Evolutionary conservation across 2,888 invertebrate genomes (phyloP).

Genomic region (Phania funesta): DNA sequence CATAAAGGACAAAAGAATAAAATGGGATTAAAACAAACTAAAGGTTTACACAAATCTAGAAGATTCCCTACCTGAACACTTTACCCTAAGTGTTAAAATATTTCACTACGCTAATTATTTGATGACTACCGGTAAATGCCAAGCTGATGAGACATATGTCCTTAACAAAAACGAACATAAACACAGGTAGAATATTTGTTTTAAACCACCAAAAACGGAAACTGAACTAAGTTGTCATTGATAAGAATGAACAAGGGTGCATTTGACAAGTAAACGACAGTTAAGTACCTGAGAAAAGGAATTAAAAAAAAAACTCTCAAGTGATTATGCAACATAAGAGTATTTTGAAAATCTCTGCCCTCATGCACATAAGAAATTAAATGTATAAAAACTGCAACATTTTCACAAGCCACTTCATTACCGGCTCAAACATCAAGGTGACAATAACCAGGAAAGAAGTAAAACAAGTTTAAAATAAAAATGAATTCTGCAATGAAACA

Average conservation of each 20-base stretch:
- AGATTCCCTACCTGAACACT: neutral
- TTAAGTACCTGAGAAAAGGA: neutral
- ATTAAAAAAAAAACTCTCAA: neutral
- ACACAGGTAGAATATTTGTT: slow-evolving; percentile 27
- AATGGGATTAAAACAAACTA: slow-evolving; percentile 19
- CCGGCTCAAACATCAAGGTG: slow-evolving; percentile 30
- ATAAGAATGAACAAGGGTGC: neutral
- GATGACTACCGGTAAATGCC: slow-evolving; percentile 48
- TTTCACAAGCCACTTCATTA: slow-evolving; percentile 3
- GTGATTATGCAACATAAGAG: slow-evolving; percentile 31
- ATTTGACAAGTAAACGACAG: neutral
- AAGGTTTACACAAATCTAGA: neutral
- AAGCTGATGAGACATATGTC: slow-evolving; percentile 18
- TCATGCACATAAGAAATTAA: neutral
- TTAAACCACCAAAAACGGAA: neutral
- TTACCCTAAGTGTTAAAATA: slow-evolving; percentile 42
- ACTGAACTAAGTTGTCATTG: neutral
- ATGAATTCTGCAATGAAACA: neutral
- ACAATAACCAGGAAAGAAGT: slow-evolving; percentile 9
- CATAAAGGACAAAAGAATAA: slow-evolving; percentile 28
- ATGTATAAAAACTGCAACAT: slow-evolving; percentile 36
- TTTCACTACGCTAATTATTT: slow-evolving; percentile 55
- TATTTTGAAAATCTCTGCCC: too few relatives aligned
- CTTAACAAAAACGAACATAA: neutral
- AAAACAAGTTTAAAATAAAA: neutral